Evolutionary conservation across 2,888 invertebrate genomes (phyloP).

Genomic region (Cryptophagus acutangulus): DNA sequence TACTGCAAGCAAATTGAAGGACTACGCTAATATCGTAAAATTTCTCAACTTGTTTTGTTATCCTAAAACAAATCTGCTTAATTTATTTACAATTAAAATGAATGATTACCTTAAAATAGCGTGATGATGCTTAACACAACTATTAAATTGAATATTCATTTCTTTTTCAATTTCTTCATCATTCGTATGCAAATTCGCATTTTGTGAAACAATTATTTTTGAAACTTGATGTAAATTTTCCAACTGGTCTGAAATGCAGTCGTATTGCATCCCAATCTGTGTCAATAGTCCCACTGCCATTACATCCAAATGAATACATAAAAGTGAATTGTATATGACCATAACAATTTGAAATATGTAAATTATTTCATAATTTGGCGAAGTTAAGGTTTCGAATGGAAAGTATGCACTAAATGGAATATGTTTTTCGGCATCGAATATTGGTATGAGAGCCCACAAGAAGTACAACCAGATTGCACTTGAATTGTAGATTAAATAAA

Average conservation of each 20-base stretch:
- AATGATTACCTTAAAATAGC: background rate
- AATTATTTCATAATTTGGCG: conserved; percentile 1
- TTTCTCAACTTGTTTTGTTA: conserved; percentile 3
- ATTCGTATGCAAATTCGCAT: too few species aligned
- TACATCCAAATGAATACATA: conserved; percentile 3
- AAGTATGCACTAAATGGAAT: conserved; percentile 2
- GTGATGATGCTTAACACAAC: background rate
- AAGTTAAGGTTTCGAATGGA: background rate
- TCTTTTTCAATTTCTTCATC: background rate
- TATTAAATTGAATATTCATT: conserved; percentile 3
- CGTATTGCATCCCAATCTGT: conserved; percentile 1
- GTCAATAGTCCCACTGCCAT: conserved; percentile 2
- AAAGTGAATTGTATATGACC: background rate
- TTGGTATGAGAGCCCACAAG: background rate
- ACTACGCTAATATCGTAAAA: conserved; percentile 6
- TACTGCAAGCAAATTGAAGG: conserved; percentile 1
- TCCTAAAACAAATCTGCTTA: background rate
- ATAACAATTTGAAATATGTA: conserved; percentile 3
- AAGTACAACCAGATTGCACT: background rate
- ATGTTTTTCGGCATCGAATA: background rate
- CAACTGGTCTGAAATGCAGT: background rate
- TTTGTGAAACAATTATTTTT: too few species aligned
- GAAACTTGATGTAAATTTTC: conserved; percentile 6
- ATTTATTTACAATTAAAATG: too few species aligned
- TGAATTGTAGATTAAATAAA: background rate